Base-by-base conservation (phyloP, 2,888 invertebrate species). In the Chesias legatella region DNA sequence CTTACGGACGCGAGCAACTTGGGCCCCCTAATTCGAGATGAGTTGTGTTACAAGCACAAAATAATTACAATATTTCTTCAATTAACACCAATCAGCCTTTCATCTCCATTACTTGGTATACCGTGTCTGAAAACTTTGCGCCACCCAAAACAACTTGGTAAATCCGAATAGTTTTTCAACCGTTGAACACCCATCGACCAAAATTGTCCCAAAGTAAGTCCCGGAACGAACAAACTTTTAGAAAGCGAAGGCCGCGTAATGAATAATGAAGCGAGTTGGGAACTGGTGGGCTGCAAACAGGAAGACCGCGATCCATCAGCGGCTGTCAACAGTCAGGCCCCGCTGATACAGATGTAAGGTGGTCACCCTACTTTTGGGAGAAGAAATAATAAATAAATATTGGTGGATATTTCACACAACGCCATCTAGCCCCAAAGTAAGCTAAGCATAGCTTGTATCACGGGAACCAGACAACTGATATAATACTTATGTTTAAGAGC, bases 211-310 rank as follows among this genome's bases (percentile, higher is more conserved):
- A 33, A 48, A 44, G 41, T 39, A 39, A 42, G 37, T 33, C 33
- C 47, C 47, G 28, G 35, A 43, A 43, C 43, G 39, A 43, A 43
- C 33, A 51, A 53, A 53, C 46, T 67, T 62, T 58, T 53, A 51
- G 46, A 46, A 63, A 70, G 64, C 65, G 63, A 60, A 62, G 57
- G 59, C 63, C 60, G 61, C 64, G 67, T 68, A 67, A 74, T 76
- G 75, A 76, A 74, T 76, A 73, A 78, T 77, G 73, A 70, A 71
- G 65, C 55, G 67, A 76, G 69, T 74, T 74, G 55, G 39, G 50
- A 63, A 73, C 66, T 10, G 22, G 33, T 26, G 31, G 29, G 30
- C 22, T 30, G 33, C 26, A 13, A 43, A 43, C 43, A 48, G 48
- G 48, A 48, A 48, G 43, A 43, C 33, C 42, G 34, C 46, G 43